These are phyloP conservation scores for Acronicta leporina DNA, from an alignment of 2,888 invertebrate genomes.

Conservation along the genomic window DNA sequence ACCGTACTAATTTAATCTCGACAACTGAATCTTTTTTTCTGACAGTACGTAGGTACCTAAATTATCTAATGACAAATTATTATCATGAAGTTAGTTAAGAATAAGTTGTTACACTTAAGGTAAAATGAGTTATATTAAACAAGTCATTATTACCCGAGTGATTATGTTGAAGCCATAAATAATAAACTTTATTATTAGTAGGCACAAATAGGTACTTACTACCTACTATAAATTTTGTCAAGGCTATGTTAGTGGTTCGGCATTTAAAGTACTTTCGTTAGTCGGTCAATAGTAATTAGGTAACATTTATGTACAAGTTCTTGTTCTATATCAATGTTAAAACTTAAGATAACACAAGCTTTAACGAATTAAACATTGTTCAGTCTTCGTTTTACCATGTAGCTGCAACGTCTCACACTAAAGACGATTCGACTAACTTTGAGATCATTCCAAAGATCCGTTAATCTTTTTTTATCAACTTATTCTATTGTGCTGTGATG, in stretches of 20 bases:
- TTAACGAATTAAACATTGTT: slow-evolving; percentile 14
- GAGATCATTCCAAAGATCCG: slow-evolving; percentile 13
- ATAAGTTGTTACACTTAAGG: slow-evolving; percentile 3
- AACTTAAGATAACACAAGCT: slow-evolving; percentile 39
- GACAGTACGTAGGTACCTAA: slow-evolving; percentile 13
- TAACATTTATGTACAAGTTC: slow-evolving; percentile 46
- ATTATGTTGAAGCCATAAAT: slow-evolving; percentile 16
- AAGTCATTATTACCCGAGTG: background rate
- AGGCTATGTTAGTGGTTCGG: slow-evolving; percentile 48
- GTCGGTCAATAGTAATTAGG: slow-evolving; percentile 54
- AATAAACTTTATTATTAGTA: slow-evolving; percentile 28
- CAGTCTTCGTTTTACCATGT: background rate
- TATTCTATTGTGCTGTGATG: slow-evolving; percentile 40
- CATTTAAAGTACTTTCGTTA: slow-evolving; percentile 53
- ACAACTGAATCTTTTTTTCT: slow-evolving; percentile 39
- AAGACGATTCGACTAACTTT: slow-evolving; percentile 17
- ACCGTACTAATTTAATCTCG: slow-evolving; percentile 27
- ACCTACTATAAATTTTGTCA: slow-evolving; percentile 41
- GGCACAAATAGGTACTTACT: too few species aligned
- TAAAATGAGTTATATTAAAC: slow-evolving; percentile 1
- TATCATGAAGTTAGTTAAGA: slow-evolving; percentile 14
- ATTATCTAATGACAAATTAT: slow-evolving; percentile 32
- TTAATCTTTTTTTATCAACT: slow-evolving; percentile 21
- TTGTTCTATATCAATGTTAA: slow-evolving; percentile 48
- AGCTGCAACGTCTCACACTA: slow-evolving; percentile 6